Conservation (phyloP, 2,797 vertebrate species). For the Takifugu ocellatus region DNA sequence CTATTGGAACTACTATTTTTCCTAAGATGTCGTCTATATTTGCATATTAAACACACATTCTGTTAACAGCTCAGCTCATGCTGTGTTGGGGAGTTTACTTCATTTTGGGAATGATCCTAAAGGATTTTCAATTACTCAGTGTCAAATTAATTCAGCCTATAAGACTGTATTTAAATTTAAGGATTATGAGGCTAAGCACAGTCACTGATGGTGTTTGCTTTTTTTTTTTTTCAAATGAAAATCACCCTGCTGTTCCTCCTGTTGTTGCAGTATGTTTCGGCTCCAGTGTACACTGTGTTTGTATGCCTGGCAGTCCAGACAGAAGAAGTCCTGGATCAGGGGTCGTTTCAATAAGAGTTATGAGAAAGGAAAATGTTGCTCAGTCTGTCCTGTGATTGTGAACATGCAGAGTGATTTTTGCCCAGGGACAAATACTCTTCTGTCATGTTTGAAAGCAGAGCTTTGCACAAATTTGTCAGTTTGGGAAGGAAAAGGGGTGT, state of each 20-base stretch:
- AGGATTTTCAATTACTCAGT: conserved; percentile 2
- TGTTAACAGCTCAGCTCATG: too few species aligned
- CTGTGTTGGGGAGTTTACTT: not conserved
- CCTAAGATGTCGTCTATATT: not conserved
- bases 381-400: conserved; percentile 20
- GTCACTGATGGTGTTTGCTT: conserved; percentile 18
- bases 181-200: conserved; percentile 1
- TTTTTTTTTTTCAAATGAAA: not conserved
- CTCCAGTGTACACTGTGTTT: not conserved
- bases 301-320: not conserved
- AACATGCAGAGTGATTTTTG: conserved; percentile 2
- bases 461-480: conserved; percentile 4
- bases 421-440: conserved; percentile 11
- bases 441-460: not conserved
- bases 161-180: conserved; percentile 7
- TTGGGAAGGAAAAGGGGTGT: not conserved
- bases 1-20: not conserved
- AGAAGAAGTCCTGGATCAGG: conserved; percentile 47
- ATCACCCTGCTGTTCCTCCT: conserved; percentile 17
- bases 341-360: conserved; percentile 44
- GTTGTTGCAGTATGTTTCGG: conserved; percentile 15
- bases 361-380: conserved; percentile 23
- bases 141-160: conserved; percentile 10
- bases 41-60: too few species aligned
- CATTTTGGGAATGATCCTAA: not conserved